Conservation (phyloP, 2,888 invertebrate genomes). For the Formica aserva region DNA sequence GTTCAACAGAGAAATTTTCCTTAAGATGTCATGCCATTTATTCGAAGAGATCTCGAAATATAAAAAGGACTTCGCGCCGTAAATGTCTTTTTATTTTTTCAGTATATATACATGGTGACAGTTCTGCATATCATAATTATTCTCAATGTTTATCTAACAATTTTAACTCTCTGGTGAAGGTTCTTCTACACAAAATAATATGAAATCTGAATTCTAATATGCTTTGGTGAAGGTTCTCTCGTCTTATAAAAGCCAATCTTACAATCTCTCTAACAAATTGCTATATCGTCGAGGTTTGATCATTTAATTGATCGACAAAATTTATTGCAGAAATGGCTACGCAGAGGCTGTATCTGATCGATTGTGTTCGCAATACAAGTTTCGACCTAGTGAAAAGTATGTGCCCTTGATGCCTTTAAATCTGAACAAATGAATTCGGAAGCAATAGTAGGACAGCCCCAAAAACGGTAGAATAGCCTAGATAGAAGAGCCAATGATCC, state of each 20-base stretch:
- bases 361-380: slow-evolving; percentile 88
- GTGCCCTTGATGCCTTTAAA: slow-evolving; percentile 86
- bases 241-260: neutral
- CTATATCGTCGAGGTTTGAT: neutral
- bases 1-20: neutral
- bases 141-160: neutral
- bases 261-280: neutral
- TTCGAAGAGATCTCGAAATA: slow-evolving; percentile 6
- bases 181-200: neutral
- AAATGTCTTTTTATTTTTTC: slow-evolving; percentile 17
- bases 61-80: slow-evolving; percentile 1
- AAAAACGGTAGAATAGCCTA: slow-evolving; percentile 51
- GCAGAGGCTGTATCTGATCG: slow-evolving; percentile 87
- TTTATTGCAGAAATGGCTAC: slow-evolving; percentile 87
- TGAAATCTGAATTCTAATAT: neutral
- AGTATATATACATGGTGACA: neutral
- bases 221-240: neutral
- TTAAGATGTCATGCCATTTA: neutral
- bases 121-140: neutral
- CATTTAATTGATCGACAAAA: neutral
- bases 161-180: neutral
- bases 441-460: slow-evolving; percentile 69
- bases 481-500: slow-evolving; percentile 18
- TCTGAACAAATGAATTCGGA: slow-evolving; percentile 83
- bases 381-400: slow-evolving; percentile 89